phyloP scores from a whole-genome alignment of 1,140 invertebrate species.

The Asobara japonica region DNA sequence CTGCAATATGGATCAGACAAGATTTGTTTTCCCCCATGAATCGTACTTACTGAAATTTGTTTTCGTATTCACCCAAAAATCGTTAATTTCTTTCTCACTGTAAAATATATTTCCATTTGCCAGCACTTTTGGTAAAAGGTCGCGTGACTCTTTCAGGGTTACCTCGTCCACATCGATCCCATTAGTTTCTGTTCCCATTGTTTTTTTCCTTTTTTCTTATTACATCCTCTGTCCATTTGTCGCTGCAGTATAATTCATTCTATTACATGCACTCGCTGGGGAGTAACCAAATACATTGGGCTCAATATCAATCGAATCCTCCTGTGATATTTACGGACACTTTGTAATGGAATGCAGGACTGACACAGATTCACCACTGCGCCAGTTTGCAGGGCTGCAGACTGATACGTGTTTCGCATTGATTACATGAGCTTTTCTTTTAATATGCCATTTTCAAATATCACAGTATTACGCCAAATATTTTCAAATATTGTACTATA shows the following conservation, averaged over 20 bases:
- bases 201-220: background rate
- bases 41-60: too few relatives aligned
- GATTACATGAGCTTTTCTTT: background rate
- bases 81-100: too few relatives aligned
- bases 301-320: constrained; percentile 10
- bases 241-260: background rate
- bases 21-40: too few relatives aligned
- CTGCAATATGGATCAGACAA: too few relatives aligned
- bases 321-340: background rate
- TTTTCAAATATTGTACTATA: too few relatives aligned
- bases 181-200: background rate
- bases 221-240: too few relatives aligned
- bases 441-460: too few relatives aligned
- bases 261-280: background rate
- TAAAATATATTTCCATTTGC: too few relatives aligned
- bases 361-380: constrained; percentile 3
- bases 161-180: background rate
- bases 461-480: too few relatives aligned
- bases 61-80: background rate
- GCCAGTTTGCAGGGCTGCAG: background rate
- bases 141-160: background rate
- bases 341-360: background rate
- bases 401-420: background rate
- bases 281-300: background rate
- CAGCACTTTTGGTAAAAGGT: background rate